A percentile compares a stretch with the other conserved stretches of the same genome.
phyloP scores from a whole-genome alignment of 2,797 vertebrate genomes.

The Cyprinella venusta region DNA sequence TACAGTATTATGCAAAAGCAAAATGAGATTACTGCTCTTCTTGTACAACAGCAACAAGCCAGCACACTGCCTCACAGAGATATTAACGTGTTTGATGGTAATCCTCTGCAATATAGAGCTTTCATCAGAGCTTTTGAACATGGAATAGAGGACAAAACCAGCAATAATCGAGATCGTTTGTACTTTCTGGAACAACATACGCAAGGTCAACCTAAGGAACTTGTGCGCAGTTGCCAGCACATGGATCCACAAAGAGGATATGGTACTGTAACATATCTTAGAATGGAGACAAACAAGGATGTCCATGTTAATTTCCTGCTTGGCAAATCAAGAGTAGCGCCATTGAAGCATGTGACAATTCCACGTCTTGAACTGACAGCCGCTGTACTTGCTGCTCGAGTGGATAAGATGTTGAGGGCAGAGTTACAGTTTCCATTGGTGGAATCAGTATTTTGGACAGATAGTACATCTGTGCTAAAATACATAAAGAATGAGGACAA shows the following conservation, averaged over 20 bases:
- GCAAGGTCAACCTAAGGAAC: constrained; percentile 18
- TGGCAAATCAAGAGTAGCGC: neutral
- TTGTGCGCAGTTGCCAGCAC: constrained; percentile 50
- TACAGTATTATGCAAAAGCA: constrained; percentile 36
- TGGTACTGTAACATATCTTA: too few species aligned
- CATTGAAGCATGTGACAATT: neutral
- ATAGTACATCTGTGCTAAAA: neutral
- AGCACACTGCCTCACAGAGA: constrained; percentile 44
- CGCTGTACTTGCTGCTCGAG: constrained; percentile 8
- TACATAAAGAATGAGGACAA: neutral
- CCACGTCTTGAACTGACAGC: neutral
- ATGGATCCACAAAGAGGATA: constrained; percentile 30
- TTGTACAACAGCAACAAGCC: constrained; percentile 42
- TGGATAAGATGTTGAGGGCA: constrained; percentile 2
- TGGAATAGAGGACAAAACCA: constrained; percentile 42
- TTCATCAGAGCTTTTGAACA: constrained; percentile 53
- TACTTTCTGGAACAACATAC: constrained; percentile 51
- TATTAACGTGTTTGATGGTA: constrained; percentile 45
- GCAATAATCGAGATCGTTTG: neutral
- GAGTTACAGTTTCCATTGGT: neutral
- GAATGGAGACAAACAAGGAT: neutral
- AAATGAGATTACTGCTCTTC: constrained; percentile 45
- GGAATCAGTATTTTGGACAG: neutral
- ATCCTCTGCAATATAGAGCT: constrained; percentile 42
- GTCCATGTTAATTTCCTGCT: neutral